Evolutionary conservation across 2,113 vertebrate species (phyloP).

Genomic region (Gymnorhina tibicen): DNA sequence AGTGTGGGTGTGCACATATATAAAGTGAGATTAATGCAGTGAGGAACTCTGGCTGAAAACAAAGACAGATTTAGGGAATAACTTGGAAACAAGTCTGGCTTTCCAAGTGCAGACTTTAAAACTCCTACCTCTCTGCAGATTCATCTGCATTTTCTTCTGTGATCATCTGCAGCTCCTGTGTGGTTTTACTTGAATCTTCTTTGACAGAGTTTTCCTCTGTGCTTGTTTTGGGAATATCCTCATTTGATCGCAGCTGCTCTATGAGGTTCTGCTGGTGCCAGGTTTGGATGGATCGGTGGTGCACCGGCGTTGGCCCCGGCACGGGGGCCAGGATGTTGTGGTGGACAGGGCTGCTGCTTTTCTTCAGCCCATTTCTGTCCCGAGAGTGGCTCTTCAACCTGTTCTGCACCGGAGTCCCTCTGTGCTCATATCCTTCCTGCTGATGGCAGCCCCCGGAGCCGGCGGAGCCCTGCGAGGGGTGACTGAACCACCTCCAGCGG

Average conservation of each 20-base stretch:
- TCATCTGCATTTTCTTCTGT: slow-evolving; percentile 78
- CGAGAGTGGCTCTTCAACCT: slow-evolving; percentile 89
- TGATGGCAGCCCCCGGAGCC: slow-evolving; percentile 86
- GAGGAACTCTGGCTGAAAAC: background rate
- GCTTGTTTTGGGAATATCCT: slow-evolving; percentile 76
- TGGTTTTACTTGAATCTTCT: slow-evolving; percentile 68
- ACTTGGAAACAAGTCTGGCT: background rate
- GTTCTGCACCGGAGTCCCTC: slow-evolving; percentile 83
- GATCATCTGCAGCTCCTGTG: slow-evolving; percentile 79
- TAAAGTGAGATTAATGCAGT: background rate
- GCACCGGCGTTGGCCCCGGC: slow-evolving; percentile 79
- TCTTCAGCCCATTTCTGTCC: slow-evolving; percentile 86
- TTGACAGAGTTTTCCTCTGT: slow-evolving; percentile 72
- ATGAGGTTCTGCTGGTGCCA: slow-evolving; percentile 84
- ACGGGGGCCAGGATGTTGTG: slow-evolving; percentile 85
- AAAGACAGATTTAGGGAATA: background rate
- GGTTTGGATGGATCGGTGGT: slow-evolving; percentile 78
- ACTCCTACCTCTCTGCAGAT: slow-evolving; percentile 85
- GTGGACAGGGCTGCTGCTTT: slow-evolving; percentile 81
- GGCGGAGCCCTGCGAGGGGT: slow-evolving; percentile 87
- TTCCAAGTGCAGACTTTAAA: background rate
- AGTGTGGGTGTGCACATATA: background rate
- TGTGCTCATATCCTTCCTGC: slow-evolving; percentile 92
- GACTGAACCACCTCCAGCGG: slow-evolving; percentile 96
- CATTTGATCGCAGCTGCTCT: slow-evolving; percentile 78